Conservation (phyloP, 1,140 invertebrate genomes). For the Leptopilina clavipes region DNA sequence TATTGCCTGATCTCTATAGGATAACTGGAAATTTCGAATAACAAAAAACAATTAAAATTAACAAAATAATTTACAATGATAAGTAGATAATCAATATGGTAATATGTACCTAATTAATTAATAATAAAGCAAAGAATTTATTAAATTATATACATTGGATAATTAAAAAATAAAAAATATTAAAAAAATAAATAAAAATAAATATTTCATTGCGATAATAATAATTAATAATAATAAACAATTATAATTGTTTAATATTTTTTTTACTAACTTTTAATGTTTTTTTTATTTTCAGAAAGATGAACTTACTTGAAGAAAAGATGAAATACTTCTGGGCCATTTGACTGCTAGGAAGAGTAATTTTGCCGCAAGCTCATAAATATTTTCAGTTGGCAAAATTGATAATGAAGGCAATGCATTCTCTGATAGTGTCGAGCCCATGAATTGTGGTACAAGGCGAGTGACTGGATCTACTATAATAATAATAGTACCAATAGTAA, state of each 20-base stretch:
- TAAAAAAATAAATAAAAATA: too few relatives aligned
- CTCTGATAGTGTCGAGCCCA: conserved; percentile 59
- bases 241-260: background rate
- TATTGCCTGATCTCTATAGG: conserved; percentile 81
- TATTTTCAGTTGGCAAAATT: conserved; percentile 77
- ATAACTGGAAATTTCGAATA: too few relatives aligned
- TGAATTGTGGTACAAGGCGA: conserved; percentile 56
- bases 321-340: conserved; percentile 85
- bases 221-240: background rate
- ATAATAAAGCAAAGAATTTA: too few relatives aligned
- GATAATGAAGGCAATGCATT: conserved; percentile 62
- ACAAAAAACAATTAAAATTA: conserved; percentile 14
- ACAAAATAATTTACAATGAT: background rate
- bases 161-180: too few relatives aligned
- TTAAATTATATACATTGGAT: too few relatives aligned
- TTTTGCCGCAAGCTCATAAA: conserved; percentile 85
- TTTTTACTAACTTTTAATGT: background rate
- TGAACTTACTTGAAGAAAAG: conserved; percentile 80
- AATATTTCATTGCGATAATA: too few relatives aligned
- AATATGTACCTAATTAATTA: too few relatives aligned
- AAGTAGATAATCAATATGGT: too few relatives aligned
- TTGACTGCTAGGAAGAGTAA: conserved; percentile 85
- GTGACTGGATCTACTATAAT: conserved; percentile 48
- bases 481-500: too few relatives aligned
- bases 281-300: background rate